These are phyloP conservation scores for Meloe dianella DNA, from an alignment of 2,888 invertebrate genomes.

Conservation along the genomic window DNA sequence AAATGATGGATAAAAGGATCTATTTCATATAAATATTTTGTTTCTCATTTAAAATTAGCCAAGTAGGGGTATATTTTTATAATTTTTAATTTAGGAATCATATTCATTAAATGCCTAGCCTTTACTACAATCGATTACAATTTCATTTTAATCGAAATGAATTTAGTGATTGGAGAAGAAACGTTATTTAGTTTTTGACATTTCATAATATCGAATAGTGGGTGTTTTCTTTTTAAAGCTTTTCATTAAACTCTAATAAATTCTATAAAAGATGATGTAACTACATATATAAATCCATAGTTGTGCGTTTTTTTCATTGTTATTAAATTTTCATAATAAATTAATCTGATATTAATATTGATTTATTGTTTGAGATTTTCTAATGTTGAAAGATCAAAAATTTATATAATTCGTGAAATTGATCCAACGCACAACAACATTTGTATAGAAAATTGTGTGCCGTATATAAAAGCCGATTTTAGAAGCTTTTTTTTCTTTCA, in stretches of 20 bases:
- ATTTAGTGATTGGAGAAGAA: background rate
- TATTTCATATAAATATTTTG: too few species aligned
- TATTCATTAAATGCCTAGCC: background rate
- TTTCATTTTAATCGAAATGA: background rate
- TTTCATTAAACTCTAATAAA: background rate
- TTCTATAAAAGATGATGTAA: constrained; percentile 1
- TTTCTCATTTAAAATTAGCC: too few species aligned
- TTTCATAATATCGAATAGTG: background rate
- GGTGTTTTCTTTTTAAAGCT: background rate
- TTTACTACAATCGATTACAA: background rate
- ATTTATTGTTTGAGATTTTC: background rate
- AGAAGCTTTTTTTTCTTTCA: too few species aligned
- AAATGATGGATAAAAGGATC: too few species aligned
- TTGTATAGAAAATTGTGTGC: too few species aligned
- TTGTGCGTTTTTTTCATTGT: too few species aligned
- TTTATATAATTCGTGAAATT: background rate
- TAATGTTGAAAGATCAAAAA: background rate
- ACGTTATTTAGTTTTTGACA: background rate
- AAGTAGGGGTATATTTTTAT: too few species aligned
- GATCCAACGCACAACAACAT: too few species aligned
- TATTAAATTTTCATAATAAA: background rate
- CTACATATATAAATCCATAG: background rate
- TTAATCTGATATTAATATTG: constrained; percentile 6
- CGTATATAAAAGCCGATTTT: too few species aligned
- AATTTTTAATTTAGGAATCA: too few species aligned